Percentiles rank a stretch among this genome's conserved stretches.
Conservation (phyloP, 1,140 invertebrate species). For the Pogonomyrmex barbatus region DNA sequence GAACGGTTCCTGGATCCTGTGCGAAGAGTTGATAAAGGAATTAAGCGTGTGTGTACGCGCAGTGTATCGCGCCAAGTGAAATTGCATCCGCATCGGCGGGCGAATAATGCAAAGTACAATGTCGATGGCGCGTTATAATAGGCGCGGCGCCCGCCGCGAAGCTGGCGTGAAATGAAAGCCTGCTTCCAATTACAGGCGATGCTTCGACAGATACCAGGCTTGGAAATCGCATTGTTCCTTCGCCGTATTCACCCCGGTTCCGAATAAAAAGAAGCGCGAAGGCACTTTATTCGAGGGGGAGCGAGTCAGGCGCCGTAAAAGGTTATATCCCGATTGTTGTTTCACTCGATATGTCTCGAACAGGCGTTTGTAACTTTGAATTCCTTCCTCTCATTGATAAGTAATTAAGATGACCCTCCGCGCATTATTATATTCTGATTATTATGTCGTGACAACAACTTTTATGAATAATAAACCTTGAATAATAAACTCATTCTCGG, state of each 20-base stretch:
- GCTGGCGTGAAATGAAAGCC: constrained; percentile 48
- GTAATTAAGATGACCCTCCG: constrained; percentile 22
- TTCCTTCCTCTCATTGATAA: constrained; percentile 5
- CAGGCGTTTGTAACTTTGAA: constrained; percentile 12
- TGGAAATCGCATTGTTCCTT: constrained; percentile 45
- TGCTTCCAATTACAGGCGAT: constrained; percentile 43
- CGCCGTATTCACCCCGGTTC: constrained; percentile 20
- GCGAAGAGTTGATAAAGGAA: constrained; percentile 57
- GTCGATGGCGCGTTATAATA: constrained; percentile 34
- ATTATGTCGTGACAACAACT: background rate
- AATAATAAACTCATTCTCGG: background rate
- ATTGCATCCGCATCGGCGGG: constrained; percentile 8
- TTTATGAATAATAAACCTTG: background rate
- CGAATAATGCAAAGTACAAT: constrained; percentile 50
- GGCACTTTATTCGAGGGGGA: constrained; percentile 6
- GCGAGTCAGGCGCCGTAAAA: background rate
- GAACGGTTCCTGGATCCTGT: constrained; percentile 91
- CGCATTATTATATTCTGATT: background rate
- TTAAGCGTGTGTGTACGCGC: constrained; percentile 27
- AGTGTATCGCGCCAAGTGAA: constrained; percentile 5
- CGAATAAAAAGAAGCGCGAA: constrained; percentile 30
- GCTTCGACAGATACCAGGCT: constrained; percentile 37
- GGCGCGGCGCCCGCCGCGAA: background rate
- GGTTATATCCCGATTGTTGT: constrained; percentile 8
- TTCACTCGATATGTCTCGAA: background rate